A percentile compares a stretch with the other conserved stretches of the same genome.
Evolutionary conservation across 1,140 invertebrate genomes (phyloP).

Genomic region (Halesus radiatus): DNA sequence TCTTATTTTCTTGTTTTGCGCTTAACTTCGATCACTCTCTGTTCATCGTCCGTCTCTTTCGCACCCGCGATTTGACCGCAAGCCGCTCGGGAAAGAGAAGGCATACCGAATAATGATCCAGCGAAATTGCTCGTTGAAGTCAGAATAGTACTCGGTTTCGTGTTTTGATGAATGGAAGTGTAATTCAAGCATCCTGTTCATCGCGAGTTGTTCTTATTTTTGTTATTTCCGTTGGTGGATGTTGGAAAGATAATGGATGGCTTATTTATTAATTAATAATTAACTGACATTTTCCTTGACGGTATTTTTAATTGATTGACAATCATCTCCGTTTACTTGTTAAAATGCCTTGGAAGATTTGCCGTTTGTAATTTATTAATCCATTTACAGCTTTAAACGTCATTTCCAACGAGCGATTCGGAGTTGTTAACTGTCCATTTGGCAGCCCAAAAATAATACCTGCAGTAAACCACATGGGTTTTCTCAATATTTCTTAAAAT

Average conservation of each 20-base stretch:
- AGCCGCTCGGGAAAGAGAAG: conserved; percentile 14
- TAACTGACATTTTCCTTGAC: no score
- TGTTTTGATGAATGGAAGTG: conserved; percentile 12
- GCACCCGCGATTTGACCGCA: neutral
- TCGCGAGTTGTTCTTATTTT: neutral
- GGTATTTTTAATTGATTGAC: no score
- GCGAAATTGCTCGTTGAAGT: conserved; percentile 16
- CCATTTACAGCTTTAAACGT: no score
- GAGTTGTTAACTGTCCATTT: no score
- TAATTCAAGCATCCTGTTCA: conserved; percentile 10
- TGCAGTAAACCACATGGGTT: no score
- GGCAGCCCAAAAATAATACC: no score
- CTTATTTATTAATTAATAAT: no score
- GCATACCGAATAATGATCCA: conserved; percentile 26
- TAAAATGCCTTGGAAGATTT: no score
- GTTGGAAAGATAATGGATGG: neutral
- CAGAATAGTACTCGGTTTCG: conserved; percentile 1
- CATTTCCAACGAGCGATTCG: no score
- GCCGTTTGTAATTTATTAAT: no score
- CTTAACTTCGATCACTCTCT: conserved; percentile 4
- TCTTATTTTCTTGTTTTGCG: neutral
- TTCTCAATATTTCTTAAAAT: no score
- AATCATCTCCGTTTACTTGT: no score
- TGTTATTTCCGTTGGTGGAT: neutral
- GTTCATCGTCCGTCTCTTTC: conserved; percentile 3